Evolutionary conservation across 2,113 vertebrate genomes (phyloP), one percentile per base, ranked within the genome.

Genomic region (Caracal caracal): DNA sequence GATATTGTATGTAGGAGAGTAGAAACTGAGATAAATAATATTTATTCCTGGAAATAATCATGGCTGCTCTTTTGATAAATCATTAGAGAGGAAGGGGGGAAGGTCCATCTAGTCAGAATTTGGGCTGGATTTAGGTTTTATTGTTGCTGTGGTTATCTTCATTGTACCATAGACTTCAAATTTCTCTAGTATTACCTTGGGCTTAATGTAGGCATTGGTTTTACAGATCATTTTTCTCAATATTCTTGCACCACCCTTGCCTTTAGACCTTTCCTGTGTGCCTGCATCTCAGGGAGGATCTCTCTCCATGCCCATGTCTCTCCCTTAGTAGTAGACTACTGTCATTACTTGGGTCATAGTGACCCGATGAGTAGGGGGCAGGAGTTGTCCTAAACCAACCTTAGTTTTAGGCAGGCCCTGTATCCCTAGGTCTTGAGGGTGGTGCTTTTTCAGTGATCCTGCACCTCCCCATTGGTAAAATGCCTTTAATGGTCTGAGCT

Each of bases 1-100:
- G 11, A 63, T 61, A 37, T 79, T 87, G 9, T 88, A n/a, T 76
- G 30, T 70, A 81, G 78, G 37, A 49, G 24, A 93, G 40, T 68
- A 88, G 73, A 95, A 84, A 73, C 78, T 80, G 65, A 80, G 24
- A 24, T 92, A 88, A 86, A 70, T 82, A 88, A 17, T 84, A 91
- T 49, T 91, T 80, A 76, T 40, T 86, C 78, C 24, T 85, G 63
- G 40, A 93, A 88, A 73, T 81, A 95, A 30, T 71, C 30, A 68
- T 61, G 71, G n/a, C 24, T 96, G 15, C 33, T 59, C 59, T 91
- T 89, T 28, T 90, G 12, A 35, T 85, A 92, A 90, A 24, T 68
- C 51, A 66, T 71, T 82, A 53, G 22, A 68, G 24, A 24, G n/a
- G 15, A 15, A 85, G 30, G 8, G 30, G 47, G 17, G 80, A 47